These are phyloP conservation scores for Cataglyphis albicans DNA, from an alignment of 2,888 invertebrate genomes.

Conservation along the genomic window DNA sequence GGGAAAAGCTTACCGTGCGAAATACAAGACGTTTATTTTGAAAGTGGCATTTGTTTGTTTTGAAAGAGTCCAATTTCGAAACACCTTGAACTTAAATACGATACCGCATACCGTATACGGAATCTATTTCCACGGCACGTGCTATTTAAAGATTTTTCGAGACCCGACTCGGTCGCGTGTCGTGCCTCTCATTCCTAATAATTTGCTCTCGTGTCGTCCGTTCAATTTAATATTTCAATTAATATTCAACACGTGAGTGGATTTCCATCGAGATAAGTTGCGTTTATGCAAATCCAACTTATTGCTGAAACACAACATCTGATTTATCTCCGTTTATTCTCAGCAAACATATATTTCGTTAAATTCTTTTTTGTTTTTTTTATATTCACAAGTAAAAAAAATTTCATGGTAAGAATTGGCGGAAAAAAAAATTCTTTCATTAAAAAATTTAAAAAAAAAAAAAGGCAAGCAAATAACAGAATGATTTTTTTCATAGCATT, in stretches of 20 bases:
- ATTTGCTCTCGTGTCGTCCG: neutral
- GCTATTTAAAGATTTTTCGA: constrained; percentile 41
- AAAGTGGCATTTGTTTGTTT: constrained; percentile 42
- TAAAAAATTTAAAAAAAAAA: neutral
- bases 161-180: neutral
- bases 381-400: no score
- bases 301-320: neutral
- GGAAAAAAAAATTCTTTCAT: neutral
- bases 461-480: no score
- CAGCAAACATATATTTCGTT: neutral
- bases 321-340: neutral
- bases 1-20: constrained; percentile 41
- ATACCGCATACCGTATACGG: neutral
- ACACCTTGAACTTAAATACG: constrained; percentile 50
- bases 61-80: constrained; percentile 42
- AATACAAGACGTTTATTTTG: constrained; percentile 33
- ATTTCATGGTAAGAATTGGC: no score
- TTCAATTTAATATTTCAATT: neutral
- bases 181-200: neutral
- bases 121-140: neutral
- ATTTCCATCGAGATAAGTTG: neutral
- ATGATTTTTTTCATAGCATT: no score
- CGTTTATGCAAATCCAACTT: neutral
- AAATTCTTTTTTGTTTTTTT: neutral
- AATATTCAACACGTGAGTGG: constrained; percentile 30